Conservation (phyloP, 2,797 vertebrate genomes). For the Lepilemur septentrionalis region DNA sequence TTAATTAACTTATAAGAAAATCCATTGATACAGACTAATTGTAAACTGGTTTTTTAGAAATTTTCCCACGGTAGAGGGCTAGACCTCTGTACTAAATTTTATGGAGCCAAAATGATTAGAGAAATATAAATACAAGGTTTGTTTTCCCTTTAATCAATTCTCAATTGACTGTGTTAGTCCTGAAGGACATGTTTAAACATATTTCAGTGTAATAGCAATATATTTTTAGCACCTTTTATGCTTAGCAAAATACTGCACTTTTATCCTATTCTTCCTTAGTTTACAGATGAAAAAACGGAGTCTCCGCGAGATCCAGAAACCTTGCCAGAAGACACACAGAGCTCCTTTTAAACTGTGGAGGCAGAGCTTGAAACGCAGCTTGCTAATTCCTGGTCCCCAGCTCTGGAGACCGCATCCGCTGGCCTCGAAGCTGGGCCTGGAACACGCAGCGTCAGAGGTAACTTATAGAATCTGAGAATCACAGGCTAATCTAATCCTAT, state of each 20-base stretch:
- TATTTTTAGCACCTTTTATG: neutral
- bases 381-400: neutral
- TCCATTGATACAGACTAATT: neutral
- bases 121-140: neutral
- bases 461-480: constrained; percentile 10
- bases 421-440: neutral
- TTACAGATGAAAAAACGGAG: neutral
- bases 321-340: neutral
- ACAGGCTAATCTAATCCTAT: neutral
- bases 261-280: neutral
- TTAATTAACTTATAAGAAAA: neutral
- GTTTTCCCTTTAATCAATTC: neutral
- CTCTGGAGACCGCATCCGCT: neutral
- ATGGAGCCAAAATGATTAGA: neutral
- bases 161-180: neutral
- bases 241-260: neutral
- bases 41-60: neutral
- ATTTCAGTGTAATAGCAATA: neutral
- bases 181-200: neutral
- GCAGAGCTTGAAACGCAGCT: neutral
- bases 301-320: neutral
- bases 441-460: neutral
- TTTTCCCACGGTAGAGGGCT: neutral
- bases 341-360: neutral
- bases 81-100: neutral